Base-by-base conservation (phyloP, 2,797 vertebrate species). In the Pampus argenteus region DNA sequence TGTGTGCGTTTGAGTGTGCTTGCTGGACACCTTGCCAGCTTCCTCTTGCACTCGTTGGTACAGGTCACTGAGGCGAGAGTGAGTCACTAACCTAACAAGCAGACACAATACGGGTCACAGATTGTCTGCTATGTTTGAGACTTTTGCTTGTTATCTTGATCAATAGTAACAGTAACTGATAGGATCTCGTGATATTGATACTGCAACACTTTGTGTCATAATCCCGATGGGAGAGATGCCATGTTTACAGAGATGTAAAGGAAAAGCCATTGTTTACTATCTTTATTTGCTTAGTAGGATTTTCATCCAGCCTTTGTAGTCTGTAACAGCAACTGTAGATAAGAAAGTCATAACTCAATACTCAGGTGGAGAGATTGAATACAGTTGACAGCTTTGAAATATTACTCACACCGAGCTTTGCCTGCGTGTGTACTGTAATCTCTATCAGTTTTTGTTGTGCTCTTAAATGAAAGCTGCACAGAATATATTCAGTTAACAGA, bases 31-130 rank as follows among this genome's bases (percentile, higher is more conserved):
- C 26, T 17, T 29, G 60, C 49, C 63, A 65, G 51, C 57, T 78
- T 84, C 69, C 63, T 81, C 62, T 68, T 76, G 13, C 3, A 2
- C 63, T 59, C 66, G 47, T 76, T 70, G 64, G 63, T 66, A 6
- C 56, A 62, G 62, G 66, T 78, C 74, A 78, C n/a, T 8, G 38
- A 74, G 66, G 54, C 72, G 54, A 76, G 44, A 63, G 56, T 80
- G 69, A 83, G 71, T 85, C 79, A 78, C 71, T 68, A 40, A 26
- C 2, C 17, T 17, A 82, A 81, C 61, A 69, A 78, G 40, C 42
- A 68, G 26, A 45, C 65, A 66, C 60, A 47, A 31, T 74, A 11
- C 47, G 17, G 26, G 14, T 60, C 17, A 14, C n/a, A 49, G 23
- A 9, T 66, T 10, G 31, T 60, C 6, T 59, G 13, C 49, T 34